Conservation (phyloP, 2,797 vertebrate species). For the Falco columbarius region DNA sequence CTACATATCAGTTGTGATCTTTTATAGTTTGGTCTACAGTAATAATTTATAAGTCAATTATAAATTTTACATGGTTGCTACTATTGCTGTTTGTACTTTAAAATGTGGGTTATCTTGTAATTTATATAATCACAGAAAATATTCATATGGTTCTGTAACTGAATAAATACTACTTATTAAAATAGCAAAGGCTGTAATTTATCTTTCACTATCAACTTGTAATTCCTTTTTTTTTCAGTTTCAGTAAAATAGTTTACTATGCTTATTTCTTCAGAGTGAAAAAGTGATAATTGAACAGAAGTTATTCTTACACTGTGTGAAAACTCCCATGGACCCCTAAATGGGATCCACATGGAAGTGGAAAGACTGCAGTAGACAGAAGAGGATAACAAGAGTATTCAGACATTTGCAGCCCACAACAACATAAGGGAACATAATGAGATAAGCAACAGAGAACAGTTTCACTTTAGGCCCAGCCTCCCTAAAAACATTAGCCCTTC, state of each 20-base stretch:
- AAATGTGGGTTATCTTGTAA: not conserved
- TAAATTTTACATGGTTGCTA: not conserved
- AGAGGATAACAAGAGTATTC: not conserved
- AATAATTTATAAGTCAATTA: constrained; percentile 4
- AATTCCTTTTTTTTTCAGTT: constrained; percentile 1
- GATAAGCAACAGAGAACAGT: not conserved
- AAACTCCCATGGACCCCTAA: not conserved
- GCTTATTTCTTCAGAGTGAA: constrained; percentile 7
- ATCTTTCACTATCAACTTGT: constrained; percentile 21
- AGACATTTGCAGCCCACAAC: not conserved
- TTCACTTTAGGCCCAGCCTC: not conserved
- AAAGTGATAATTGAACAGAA: not conserved
- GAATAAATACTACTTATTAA: constrained; percentile 6
- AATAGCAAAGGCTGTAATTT: constrained; percentile 56
- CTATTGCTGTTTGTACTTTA: not conserved
- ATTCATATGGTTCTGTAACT: not conserved
- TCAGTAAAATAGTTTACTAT: constrained; percentile 1
- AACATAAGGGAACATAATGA: not conserved
- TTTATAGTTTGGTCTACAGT: not conserved
- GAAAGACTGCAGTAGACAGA: not conserved
- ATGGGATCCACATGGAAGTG: not conserved
- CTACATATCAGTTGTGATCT: not conserved
- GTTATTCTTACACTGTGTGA: not conserved
- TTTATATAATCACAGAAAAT: constrained; percentile 36
- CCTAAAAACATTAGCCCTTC: not conserved